Conservation (phyloP, 2,113 vertebrate species). For the Tetrax tetrax region DNA sequence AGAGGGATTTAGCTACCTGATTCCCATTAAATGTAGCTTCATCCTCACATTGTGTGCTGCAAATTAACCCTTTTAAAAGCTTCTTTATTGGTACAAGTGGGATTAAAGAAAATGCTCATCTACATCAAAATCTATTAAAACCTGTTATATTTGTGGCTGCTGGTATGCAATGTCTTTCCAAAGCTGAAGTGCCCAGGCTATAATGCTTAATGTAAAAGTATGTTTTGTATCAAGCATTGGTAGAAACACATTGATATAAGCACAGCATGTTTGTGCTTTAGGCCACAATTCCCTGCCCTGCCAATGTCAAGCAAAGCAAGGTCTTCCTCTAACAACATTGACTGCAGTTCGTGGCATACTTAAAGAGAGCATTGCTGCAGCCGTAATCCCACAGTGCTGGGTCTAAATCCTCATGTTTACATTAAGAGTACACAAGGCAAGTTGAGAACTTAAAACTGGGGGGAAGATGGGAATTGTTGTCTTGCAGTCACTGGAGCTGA, state of each 20-base stretch:
- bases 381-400: rapidly evolving
- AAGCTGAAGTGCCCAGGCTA: background rate
- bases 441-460: background rate
- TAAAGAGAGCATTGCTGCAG: background rate
- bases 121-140: background rate
- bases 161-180: background rate
- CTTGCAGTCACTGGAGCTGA: background rate
- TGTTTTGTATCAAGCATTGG: background rate
- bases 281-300: background rate
- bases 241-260: background rate
- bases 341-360: rapidly evolving
- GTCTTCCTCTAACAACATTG: background rate
- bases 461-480: background rate
- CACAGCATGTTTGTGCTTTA: background rate
- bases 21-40: conserved; percentile 24
- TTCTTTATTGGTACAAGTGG: background rate
- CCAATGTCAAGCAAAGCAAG: background rate
- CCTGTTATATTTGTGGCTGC: background rate
- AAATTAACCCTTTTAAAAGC: conserved; percentile 34
- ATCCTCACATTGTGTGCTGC: background rate
- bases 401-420: background rate
- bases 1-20: conserved; percentile 27
- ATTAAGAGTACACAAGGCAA: rapidly evolving
- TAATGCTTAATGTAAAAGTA: background rate
- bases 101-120: background rate